Conservation (phyloP, 2,888 invertebrate species). For the Gibbula magus region DNA sequence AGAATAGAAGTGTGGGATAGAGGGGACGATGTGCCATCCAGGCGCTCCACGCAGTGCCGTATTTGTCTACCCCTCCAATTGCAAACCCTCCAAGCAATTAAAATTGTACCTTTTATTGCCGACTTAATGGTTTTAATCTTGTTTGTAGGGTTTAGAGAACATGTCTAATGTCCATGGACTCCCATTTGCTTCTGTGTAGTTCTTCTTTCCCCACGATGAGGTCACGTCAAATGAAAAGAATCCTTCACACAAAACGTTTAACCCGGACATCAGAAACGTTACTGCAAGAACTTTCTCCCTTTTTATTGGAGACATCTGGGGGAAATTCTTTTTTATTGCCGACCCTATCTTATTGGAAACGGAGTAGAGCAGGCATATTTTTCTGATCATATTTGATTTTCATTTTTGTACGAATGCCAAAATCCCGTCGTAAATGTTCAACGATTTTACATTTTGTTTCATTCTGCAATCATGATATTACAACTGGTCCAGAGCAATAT, state of each 20-base stretch:
- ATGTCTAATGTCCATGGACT: background rate
- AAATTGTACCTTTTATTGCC: constrained; percentile 21
- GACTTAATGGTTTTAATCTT: constrained; percentile 26
- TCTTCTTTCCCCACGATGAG: background rate
- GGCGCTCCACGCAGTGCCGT: background rate
- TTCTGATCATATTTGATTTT: constrained; percentile 3
- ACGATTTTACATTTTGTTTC: too few relatives aligned
- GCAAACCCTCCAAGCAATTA: constrained; percentile 18
- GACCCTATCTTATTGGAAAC: background rate
- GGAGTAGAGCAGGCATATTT: background rate
- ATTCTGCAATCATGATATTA: too few relatives aligned
- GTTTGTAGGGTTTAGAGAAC: constrained; percentile 17
- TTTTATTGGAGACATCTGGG: background rate
- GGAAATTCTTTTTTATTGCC: background rate
- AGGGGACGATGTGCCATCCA: background rate
- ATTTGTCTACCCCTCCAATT: background rate
- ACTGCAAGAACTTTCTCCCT: background rate
- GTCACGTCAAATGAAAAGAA: background rate
- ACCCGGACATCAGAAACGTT: background rate
- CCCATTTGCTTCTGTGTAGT: background rate
- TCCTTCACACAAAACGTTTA: background rate
- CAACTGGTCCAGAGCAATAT: too few relatives aligned
- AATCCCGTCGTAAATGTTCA: too few relatives aligned
- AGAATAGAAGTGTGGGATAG: background rate
- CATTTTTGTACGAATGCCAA: background rate